Evolutionary conservation across 53 echinoderm and acorn worm species (phyloP), one percentile per base, ranked within the genome.

Genomic region (Arbacia lixula): DNA sequence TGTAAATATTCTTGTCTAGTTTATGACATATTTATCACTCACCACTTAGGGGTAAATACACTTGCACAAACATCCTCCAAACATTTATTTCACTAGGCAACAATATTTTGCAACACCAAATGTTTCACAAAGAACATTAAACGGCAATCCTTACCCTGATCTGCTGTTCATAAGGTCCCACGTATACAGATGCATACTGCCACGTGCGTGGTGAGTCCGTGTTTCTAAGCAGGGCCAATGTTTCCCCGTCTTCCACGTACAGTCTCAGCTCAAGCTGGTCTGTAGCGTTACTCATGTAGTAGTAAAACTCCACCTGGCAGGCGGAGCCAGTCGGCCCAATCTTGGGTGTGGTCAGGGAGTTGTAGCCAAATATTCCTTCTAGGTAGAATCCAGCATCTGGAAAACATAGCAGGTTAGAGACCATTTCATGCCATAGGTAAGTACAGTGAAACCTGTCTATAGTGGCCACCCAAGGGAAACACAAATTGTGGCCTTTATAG

Each of bases 291-390:
- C 50, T 71, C 65, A 84, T 84, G 53, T 61, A 84, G 68, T 83
- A 88, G 51, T 58, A 72, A 49, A 88, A 88, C 65, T 92, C 39
- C 2, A 92, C 66, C 34, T 86, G 46, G 28, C 92, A 92, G 3
- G 37, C 38, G 12, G 86, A 62, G 0, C 86, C 89, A 19, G 81
- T 71, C 0, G 89, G 89, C 16, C 92, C 88, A 29, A 88, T 39
- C 19, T 24, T 11, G 8, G 88, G 88, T 2, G 88, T 88, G 24
- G 68, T 88, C 37, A 88, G 61, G 1, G 73, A 49, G 83, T 72
- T 88, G 53, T 88, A 88, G 11, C 68, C 41, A 10, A 17, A 74
- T n/a, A 74, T 74, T 3, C 74, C 52, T 34, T 74, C 52, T 28
- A 74, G 53, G 21, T 74, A 74, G 20, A 51, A 74, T 6, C 74